These are phyloP conservation scores for Tuberolachnus salignus DNA, from an alignment of 2,888 invertebrate genomes.

Conservation along the genomic window DNA sequence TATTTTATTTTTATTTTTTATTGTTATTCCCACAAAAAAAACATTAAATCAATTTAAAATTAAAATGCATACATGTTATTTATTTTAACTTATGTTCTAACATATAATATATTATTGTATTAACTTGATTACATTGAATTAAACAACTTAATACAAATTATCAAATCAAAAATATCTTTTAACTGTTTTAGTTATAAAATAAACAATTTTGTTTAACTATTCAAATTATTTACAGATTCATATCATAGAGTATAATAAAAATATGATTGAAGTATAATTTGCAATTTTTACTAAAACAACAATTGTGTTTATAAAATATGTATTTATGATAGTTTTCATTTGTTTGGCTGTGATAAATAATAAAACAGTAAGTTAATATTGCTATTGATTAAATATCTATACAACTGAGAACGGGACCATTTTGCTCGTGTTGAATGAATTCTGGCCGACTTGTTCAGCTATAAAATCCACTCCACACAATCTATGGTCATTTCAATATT, in stretches of 20 bases:
- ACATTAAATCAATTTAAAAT: constrained; percentile 10
- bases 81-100: constrained; percentile 32
- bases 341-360: no score
- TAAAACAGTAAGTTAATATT: no score
- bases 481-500: no score
- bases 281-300: no score
- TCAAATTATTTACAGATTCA: not conserved
- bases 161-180: not conserved
- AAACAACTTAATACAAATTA: not conserved
- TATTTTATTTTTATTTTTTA: not conserved
- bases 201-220: not conserved
- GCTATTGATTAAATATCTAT: no score
- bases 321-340: no score
- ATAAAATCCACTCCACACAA: no score
- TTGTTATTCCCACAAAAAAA: constrained; percentile 22
- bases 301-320: no score
- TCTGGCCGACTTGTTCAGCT: no score
- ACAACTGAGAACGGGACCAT: no score
- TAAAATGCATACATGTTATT: constrained; percentile 16
- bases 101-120: not conserved
- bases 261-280: not conserved
- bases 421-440: no score
- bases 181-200: not conserved
- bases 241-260: not conserved
- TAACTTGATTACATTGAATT: constrained; percentile 7